These are phyloP conservation scores for Conger conger DNA, from an alignment of 2,113 vertebrate species.

Conservation along the genomic window DNA sequence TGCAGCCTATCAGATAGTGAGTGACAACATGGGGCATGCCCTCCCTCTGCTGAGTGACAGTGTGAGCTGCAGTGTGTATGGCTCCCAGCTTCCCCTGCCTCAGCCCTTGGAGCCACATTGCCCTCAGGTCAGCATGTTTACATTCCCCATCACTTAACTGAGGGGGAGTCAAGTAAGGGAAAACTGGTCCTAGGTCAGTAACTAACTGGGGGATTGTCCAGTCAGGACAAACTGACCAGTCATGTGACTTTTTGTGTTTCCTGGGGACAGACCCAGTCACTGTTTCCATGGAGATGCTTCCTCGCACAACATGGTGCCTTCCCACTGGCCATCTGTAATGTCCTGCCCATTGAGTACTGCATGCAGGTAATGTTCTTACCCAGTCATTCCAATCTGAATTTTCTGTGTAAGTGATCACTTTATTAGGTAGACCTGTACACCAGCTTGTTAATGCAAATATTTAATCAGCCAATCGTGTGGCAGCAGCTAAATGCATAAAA, in stretches of 20 bases:
- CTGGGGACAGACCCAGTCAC: slow-evolving; percentile 53
- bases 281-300: slow-evolving; percentile 75
- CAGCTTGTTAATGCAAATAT: no score
- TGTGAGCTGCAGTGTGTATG: slow-evolving; percentile 45
- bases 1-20: slow-evolving; percentile 63
- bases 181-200: neutral
- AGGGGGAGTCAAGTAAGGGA: neutral
- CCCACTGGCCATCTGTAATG: slow-evolving; percentile 59
- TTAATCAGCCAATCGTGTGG: no score
- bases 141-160: neutral
- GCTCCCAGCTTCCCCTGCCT: slow-evolving; percentile 62
- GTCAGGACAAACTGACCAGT: neutral
- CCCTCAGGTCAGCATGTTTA: slow-evolving; percentile 47
- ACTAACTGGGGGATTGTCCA: no score
- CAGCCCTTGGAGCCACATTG: slow-evolving; percentile 56
- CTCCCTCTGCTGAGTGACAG: slow-evolving; percentile 60
- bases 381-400: neutral
- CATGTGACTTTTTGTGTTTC: slow-evolving; percentile 6
- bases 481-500: no score
- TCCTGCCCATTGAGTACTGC: slow-evolving; percentile 64
- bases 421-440: no score
- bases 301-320: slow-evolving; percentile 61
- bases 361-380: slow-evolving; percentile 64
- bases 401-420: no score
- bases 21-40: slow-evolving; percentile 55